Evolutionary conservation across 2,888 invertebrate genomes (phyloP).

Genomic region (Drosophila siamana): DNA sequence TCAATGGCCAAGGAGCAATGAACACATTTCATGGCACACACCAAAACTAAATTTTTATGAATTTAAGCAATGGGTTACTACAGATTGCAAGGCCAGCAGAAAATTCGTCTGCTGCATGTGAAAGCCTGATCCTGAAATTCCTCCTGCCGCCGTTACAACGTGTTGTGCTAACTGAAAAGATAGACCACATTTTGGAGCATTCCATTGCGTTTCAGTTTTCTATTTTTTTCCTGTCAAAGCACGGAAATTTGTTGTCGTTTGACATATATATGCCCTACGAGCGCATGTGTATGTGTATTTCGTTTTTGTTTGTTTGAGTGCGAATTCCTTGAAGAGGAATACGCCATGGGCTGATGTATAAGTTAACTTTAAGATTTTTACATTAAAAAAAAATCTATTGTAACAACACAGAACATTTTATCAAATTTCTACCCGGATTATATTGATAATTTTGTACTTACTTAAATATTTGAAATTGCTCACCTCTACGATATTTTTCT

Average conservation of each 20-base stretch:
- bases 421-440: too few species aligned
- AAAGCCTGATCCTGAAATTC: background rate
- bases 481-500: too few species aligned
- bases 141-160: background rate
- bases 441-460: too few species aligned
- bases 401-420: too few species aligned
- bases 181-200: slow-evolving; percentile 56
- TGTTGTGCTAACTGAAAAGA: background rate
- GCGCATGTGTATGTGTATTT: slow-evolving; percentile 16
- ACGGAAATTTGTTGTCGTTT: slow-evolving; percentile 68
- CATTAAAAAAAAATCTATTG: too few species aligned
- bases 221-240: slow-evolving; percentile 57
- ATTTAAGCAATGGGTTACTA: slow-evolving; percentile 12
- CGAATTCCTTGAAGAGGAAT: slow-evolving; percentile 38
- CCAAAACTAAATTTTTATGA: slow-evolving; percentile 46
- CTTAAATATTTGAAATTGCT: too few species aligned
- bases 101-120: slow-evolving; percentile 61
- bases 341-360: slow-evolving; percentile 14
- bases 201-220: slow-evolving; percentile 20
- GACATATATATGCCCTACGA: slow-evolving; percentile 52
- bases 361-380: background rate
- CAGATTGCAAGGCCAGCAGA: slow-evolving; percentile 62
- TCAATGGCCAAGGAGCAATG: background rate
- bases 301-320: slow-evolving; percentile 17
- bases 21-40: slow-evolving; percentile 26